Percentiles rank a stretch among this genome's conserved stretches.
Evolutionary conservation across 2,888 invertebrate species (phyloP).

Genomic region (Trissolcus japonicus): DNA sequence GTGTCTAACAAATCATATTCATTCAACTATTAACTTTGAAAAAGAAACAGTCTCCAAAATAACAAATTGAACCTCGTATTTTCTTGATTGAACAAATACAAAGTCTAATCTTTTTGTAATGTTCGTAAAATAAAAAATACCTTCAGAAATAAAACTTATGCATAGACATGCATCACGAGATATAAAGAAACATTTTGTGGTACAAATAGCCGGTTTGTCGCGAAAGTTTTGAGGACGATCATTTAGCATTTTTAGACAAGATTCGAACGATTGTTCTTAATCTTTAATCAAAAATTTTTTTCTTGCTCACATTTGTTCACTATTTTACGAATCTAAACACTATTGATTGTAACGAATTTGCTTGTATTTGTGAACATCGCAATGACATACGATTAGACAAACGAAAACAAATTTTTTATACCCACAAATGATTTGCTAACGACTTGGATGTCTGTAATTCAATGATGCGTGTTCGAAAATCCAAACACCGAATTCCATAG

Average conservation of each 20-base stretch:
- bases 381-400: slow-evolving; percentile 8
- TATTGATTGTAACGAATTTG: slow-evolving; percentile 37
- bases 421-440: slow-evolving; percentile 28
- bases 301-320: slow-evolving; percentile 45
- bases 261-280: slow-evolving; percentile 38
- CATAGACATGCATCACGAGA: no score
- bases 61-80: neutral
- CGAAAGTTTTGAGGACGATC: no score
- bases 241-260: neutral
- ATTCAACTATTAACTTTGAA: slow-evolving; percentile 8
- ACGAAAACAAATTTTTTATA: slow-evolving; percentile 41
- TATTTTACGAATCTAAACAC: slow-evolving; percentile 50
- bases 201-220: neutral
- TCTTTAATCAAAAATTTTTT: slow-evolving; percentile 38
- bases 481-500: slow-evolving; percentile 20
- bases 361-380: slow-evolving; percentile 43
- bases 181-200: no score
- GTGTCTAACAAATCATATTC: slow-evolving; percentile 6
- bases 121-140: slow-evolving; percentile 20
- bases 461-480: slow-evolving; percentile 1
- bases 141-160: neutral
- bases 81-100: no score
- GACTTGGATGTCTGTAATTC: slow-evolving; percentile 24
- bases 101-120: no score
- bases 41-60: neutral